A percentile compares a stretch with the other conserved stretches of the same genome.
phyloP scores from a whole-genome alignment of 2,113 vertebrate genomes.

The Morone chrysops region DNA sequence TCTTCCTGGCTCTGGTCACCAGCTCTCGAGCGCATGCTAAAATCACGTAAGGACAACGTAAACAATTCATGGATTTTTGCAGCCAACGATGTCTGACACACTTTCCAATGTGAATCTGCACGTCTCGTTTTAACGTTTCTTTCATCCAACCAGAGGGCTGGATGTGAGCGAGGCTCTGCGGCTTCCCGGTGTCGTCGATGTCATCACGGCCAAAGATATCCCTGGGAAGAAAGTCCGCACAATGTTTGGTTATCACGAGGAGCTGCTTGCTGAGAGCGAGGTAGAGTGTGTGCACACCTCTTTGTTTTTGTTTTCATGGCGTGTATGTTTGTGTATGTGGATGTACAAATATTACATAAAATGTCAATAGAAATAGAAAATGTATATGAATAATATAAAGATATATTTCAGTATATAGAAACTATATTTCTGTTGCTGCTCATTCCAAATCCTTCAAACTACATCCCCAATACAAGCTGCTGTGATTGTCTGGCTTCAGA shows the following conservation, averaged over 20 bases:
- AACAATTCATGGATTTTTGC: fast-evolving
- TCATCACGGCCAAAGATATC: constrained; percentile 82
- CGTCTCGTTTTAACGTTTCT: background rate
- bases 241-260: constrained; percentile 60
- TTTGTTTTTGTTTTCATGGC: background rate
- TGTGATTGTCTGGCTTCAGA: background rate
- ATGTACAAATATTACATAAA: background rate
- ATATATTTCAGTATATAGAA: too few relatives aligned
- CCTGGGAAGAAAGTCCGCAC: constrained; percentile 76
- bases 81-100: background rate
- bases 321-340: background rate
- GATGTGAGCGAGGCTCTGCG: constrained; percentile 78
- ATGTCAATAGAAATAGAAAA: too few relatives aligned
- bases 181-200: constrained; percentile 81
- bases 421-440: too few relatives aligned
- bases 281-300: constrained; percentile 47
- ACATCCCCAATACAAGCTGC: background rate
- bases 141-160: constrained; percentile 65
- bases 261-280: constrained; percentile 76
- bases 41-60: constrained; percentile 58
- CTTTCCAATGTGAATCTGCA: background rate
- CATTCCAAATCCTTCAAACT: too few relatives aligned
- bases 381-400: too few relatives aligned
- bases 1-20: constrained; percentile 88
- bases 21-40: constrained; percentile 88